phyloP scores from a whole-genome alignment of 2,888 invertebrate genomes.

The Lycaena phlaeas region DNA sequence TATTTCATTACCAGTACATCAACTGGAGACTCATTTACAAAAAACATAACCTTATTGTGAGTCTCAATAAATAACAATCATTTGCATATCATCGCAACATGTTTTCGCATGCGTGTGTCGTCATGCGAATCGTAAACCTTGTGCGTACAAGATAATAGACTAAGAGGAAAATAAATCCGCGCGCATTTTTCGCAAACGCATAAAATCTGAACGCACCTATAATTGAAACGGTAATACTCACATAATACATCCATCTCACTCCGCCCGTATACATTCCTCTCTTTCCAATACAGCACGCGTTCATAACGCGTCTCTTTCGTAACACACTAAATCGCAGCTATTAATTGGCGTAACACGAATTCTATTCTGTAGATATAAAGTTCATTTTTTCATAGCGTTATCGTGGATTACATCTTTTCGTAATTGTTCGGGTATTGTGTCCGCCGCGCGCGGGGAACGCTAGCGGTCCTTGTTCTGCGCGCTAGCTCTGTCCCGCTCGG shows the following conservation, averaged over 20 bases:
- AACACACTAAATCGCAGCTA: slow-evolving; percentile 12
- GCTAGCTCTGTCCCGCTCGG: slow-evolving; percentile 44
- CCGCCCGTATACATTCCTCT: slow-evolving; percentile 35
- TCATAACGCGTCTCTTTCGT: slow-evolving; percentile 11
- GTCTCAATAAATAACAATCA: slow-evolving; percentile 28
- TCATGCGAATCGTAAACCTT: slow-evolving; percentile 8
- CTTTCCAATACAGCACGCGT: slow-evolving; percentile 54
- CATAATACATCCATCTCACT: slow-evolving; percentile 33
- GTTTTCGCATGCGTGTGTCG: slow-evolving; percentile 18
- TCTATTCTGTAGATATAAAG: slow-evolving; percentile 22
- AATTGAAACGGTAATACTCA: slow-evolving; percentile 44
- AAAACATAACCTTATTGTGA: slow-evolving; percentile 19
- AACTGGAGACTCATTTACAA: slow-evolving; percentile 19
- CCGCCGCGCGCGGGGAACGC: slow-evolving; percentile 46
- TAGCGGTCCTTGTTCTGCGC: slow-evolving; percentile 36
- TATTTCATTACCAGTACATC: too few relatives aligned
- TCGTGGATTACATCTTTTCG: slow-evolving; percentile 21
- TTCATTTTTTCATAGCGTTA: slow-evolving; percentile 20
- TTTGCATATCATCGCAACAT: slow-evolving; percentile 28
- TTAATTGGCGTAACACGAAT: slow-evolving; percentile 17
- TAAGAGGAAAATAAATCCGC: slow-evolving; percentile 57
- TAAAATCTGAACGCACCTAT: slow-evolving; percentile 61
- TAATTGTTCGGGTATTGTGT: slow-evolving; percentile 50
- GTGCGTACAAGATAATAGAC: slow-evolving; percentile 41
- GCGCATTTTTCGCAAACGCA: slow-evolving; percentile 67